phyloP scores from a whole-genome alignment of 2,797 vertebrate species.

The Sebastes variabilis region DNA sequence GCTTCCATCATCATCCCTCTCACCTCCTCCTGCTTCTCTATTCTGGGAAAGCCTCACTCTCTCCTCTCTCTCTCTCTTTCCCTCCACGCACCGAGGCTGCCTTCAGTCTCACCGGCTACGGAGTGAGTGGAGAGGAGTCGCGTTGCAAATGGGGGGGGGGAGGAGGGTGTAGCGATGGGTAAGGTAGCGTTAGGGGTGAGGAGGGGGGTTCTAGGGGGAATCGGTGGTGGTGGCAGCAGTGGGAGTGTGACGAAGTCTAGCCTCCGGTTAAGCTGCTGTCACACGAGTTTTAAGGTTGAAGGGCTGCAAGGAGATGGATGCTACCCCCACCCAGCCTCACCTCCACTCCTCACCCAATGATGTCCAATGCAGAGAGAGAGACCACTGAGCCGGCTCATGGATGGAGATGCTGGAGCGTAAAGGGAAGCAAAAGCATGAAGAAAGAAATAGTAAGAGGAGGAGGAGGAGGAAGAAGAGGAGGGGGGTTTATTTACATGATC shows the following conservation, averaged over 20 bases:
- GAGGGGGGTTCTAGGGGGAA: conserved; percentile 12
- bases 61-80: conserved; percentile 12
- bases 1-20: conserved; percentile 79
- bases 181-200: conserved; percentile 30
- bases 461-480: background rate
- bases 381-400: conserved; percentile 25
- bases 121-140: conserved; percentile 68
- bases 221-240: conserved; percentile 29
- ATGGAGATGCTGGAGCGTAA: conserved; percentile 12
- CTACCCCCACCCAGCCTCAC: background rate
- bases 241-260: conserved; percentile 64
- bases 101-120: conserved; percentile 63
- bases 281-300: conserved; percentile 64
- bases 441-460: conserved; percentile 7
- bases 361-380: conserved; percentile 5
- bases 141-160: conserved; percentile 33
- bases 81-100: conserved; percentile 52
- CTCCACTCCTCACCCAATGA: background rate
- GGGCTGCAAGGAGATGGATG: conserved; percentile 27
- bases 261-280: conserved; percentile 65
- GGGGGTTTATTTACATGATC: conserved; percentile 60
- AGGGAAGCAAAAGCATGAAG: background rate
- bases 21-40: conserved; percentile 69
- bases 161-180: background rate
- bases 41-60: conserved; percentile 61